Evolutionary conservation across 2,888 invertebrate species (phyloP).

Genomic region (Polydrusus tereticollis): DNA sequence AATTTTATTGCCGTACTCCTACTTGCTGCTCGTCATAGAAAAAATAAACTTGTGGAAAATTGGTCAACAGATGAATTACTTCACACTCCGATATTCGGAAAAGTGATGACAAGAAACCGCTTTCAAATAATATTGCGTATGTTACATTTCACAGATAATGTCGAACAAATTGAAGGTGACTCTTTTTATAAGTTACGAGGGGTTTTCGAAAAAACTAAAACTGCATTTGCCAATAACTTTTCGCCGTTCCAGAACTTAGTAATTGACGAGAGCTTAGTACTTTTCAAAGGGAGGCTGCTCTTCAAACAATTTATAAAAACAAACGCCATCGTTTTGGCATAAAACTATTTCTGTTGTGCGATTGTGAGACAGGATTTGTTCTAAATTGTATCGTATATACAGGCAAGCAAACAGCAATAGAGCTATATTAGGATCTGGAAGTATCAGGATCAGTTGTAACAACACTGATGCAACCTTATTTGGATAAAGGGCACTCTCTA

Average conservation of each 20-base stretch:
- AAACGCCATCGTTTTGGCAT: slow-evolving; percentile 53
- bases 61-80: too few relatives aligned
- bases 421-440: slow-evolving; percentile 41
- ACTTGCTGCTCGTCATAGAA: too few relatives aligned
- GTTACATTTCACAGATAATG: too few relatives aligned
- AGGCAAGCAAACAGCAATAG: slow-evolving; percentile 45
- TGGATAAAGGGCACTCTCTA: slow-evolving; percentile 34
- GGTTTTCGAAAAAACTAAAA: slow-evolving; percentile 10
- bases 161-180: too few relatives aligned
- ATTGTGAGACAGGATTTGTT: slow-evolving; percentile 52
- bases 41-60: too few relatives aligned
- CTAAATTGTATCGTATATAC: slow-evolving; percentile 53
- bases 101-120: too few relatives aligned
- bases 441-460: neutral
- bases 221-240: slow-evolving; percentile 24
- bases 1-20: too few relatives aligned
- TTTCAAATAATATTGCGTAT: too few relatives aligned
- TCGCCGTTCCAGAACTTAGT: slow-evolving; percentile 47
- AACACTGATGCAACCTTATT: slow-evolving; percentile 42
- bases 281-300: slow-evolving; percentile 48
- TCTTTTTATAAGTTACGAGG: slow-evolving; percentile 1
- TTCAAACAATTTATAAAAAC: slow-evolving; percentile 55
- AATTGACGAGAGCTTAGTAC: slow-evolving; percentile 53
- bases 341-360: slow-evolving; percentile 53
- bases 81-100: too few relatives aligned